Percentiles rank a stretch among this genome's conserved stretches.
Evolutionary conservation across 2,888 invertebrate species (phyloP).

Genomic region (Eupithecia inturbata): DNA sequence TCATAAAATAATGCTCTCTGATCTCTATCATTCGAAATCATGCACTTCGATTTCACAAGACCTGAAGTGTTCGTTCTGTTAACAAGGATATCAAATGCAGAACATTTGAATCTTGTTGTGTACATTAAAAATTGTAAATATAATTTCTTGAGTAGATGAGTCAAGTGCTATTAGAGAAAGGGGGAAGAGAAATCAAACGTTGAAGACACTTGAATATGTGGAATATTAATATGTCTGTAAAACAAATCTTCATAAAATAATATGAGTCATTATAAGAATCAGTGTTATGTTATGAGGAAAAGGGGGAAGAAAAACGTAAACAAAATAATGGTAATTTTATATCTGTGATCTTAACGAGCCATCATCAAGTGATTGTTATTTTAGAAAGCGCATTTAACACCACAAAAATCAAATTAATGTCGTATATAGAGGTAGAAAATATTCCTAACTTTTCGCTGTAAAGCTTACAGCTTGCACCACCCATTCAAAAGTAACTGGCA

Average conservation of each 20-base stretch:
- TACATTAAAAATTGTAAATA: not conserved
- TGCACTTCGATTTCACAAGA: not conserved
- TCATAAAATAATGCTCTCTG: not conserved
- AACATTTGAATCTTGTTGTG: not conserved
- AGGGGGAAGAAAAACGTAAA: not conserved
- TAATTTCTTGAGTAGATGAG: not conserved
- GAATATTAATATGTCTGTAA: not conserved
- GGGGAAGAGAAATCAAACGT: not conserved
- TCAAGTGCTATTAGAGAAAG: not conserved
- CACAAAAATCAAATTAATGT: not conserved
- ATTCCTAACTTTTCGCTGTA: not conserved
- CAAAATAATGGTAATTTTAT: not conserved
- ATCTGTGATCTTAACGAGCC: not conserved
- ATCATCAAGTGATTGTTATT: not conserved
- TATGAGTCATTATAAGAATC: not conserved
- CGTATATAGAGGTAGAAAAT: not conserved
- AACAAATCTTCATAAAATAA: not conserved
- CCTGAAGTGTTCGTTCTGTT: not conserved
- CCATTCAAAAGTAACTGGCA: conserved; percentile 4
- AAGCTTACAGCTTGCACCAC: conserved; percentile 1
- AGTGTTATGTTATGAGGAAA: not conserved
- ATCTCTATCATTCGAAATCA: not conserved
- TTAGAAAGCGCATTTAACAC: not conserved
- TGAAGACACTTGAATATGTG: not conserved
- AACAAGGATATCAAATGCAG: not conserved